Percentiles rank a stretch among this genome's conserved stretches.
phyloP scores from a whole-genome alignment of 2,888 invertebrate genomes.

The Brenthis hecate region DNA sequence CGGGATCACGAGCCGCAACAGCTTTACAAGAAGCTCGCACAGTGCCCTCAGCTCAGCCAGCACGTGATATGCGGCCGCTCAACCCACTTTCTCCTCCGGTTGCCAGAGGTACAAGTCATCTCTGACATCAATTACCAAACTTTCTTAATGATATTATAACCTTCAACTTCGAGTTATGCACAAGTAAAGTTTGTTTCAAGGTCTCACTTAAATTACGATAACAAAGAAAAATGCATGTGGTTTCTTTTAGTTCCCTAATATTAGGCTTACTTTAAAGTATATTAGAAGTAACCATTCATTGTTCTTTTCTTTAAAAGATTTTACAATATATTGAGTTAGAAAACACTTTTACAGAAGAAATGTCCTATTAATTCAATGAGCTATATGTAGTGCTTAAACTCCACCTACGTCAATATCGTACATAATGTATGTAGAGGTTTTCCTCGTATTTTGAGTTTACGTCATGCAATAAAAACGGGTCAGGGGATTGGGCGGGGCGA shows the following conservation, averaged over 20 bases:
- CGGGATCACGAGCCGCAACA: constrained; percentile 90
- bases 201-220: constrained; percentile 49
- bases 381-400: constrained; percentile 48
- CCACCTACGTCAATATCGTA: constrained; percentile 70
- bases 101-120: constrained; percentile 85
- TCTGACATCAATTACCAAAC: constrained; percentile 66
- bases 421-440: constrained; percentile 72
- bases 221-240: constrained; percentile 22
- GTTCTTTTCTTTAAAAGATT: constrained; percentile 20
- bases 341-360: constrained; percentile 48
- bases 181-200: constrained; percentile 78
- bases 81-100: constrained; percentile 88
- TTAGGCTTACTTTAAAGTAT: neutral
- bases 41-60: constrained; percentile 76
- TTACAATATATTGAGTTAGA: constrained; percentile 7
- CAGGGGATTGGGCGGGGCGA: constrained; percentile 73
- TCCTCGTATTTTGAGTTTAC: constrained; percentile 75
- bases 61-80: constrained; percentile 73
- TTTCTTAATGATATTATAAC: constrained; percentile 77
- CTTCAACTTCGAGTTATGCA: constrained; percentile 69
- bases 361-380: constrained; percentile 57
- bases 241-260: constrained; percentile 1
- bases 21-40: constrained; percentile 89
- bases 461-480: constrained; percentile 80
- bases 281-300: constrained; percentile 12